Conservation (phyloP, 2,113 vertebrate genomes). For the Aix galericulata region DNA sequence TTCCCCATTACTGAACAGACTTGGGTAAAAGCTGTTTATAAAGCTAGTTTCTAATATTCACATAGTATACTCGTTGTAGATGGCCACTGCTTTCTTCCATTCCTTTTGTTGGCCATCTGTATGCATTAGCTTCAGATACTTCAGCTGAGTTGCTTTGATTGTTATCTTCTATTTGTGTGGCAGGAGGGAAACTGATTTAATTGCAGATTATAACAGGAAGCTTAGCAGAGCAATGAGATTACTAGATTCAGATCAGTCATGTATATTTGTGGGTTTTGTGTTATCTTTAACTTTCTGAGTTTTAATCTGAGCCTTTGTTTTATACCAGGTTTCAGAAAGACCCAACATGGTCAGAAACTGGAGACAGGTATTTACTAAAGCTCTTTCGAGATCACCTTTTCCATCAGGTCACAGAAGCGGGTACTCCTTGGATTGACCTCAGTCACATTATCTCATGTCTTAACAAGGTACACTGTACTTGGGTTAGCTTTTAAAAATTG, state of each 20-base stretch:
- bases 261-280: neutral
- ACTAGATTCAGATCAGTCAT: neutral
- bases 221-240: neutral
- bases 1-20: neutral
- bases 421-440: slow-evolving; percentile 98
- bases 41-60: neutral
- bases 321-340: slow-evolving; percentile 95
- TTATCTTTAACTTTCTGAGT: neutral
- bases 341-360: slow-evolving; percentile 97
- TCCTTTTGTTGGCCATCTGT: neutral
- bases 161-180: neutral
- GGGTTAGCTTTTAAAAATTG: slow-evolving; percentile 2
- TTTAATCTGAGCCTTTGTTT: slow-evolving; percentile 63
- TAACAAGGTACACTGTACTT: slow-evolving; percentile 90
- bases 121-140: neutral
- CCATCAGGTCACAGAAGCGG: slow-evolving; percentile 98
- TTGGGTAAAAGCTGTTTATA: neutral
- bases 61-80: neutral
- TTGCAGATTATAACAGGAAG: neutral
- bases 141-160: neutral
- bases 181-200: neutral
- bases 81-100: neutral
- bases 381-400: slow-evolving; percentile 99
- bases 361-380: slow-evolving; percentile 97
- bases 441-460: slow-evolving; percentile 99